These are phyloP conservation scores for Palythoa caribaeorum DNA, from an alignment of 92 coral and sea anemone species.

Conservation along the genomic window DNA sequence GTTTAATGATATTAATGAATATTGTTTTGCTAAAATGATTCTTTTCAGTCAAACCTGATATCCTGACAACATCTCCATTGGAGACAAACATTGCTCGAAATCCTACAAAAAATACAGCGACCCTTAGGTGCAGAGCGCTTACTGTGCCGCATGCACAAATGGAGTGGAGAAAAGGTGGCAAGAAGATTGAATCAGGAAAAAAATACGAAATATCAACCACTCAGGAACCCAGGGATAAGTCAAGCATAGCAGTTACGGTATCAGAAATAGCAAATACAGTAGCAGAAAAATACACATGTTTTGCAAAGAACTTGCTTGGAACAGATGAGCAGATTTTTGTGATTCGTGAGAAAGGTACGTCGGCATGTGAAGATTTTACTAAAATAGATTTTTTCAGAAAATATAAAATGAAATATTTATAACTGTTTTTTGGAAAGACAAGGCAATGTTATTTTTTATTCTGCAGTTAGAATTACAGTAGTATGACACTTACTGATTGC, in stretches of 20 bases:
- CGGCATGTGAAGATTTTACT: background rate
- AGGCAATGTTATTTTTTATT: no score
- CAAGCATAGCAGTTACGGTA: background rate
- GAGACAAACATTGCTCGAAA: conserved; percentile 76
- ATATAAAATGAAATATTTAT: no score
- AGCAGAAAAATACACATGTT: conserved; percentile 77
- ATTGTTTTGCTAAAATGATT: background rate
- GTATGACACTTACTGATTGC: no score
- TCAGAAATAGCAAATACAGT: background rate
- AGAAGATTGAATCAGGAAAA: background rate
- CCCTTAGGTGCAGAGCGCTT: background rate
- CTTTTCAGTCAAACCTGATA: conserved; percentile 69
- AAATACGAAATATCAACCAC: background rate
- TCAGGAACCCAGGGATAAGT: background rate
- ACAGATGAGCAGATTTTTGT: conserved; percentile 68
- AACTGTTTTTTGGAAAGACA: no score
- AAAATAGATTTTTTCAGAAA: no score
- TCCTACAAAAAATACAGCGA: conserved; percentile 56
- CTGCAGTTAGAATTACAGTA: no score
- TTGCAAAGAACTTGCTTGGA: conserved; percentile 81
- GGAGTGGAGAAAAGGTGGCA: conserved; percentile 34
- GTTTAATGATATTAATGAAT: no score
- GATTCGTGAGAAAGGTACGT: conserved; percentile 82
- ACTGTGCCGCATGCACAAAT: conserved; percentile 23
- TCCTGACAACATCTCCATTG: conserved; percentile 66